Evolutionary conservation across 1,140 invertebrate genomes (phyloP), one percentile per base, ranked within the genome.

Genomic region (Agrilus planipennis): DNA sequence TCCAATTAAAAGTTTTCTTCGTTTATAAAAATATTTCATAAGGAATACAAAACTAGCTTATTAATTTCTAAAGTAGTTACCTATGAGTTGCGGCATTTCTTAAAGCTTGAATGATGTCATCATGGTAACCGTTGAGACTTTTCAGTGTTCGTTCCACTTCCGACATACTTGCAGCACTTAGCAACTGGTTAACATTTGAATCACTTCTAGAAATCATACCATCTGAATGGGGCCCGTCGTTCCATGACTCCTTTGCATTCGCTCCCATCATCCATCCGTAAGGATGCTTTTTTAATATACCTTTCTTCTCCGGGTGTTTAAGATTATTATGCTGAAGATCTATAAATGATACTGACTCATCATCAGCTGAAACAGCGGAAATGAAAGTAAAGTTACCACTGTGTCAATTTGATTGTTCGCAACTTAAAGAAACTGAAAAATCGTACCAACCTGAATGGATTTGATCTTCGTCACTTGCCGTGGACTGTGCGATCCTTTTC

Each of bases 61-160:
- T n/a, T n/a, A n/a, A n/a, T n/a, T n/a, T n/a, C n/a, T n/a, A n/a
- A n/a, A n/a, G n/a, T n/a, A n/a, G n/a, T n/a, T n/a, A n/a, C 4
- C 79, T 72, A 51, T 85, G 82, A 2, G 70, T 73, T 11, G 83
- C 83, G 1, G 86, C 87, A 42, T 76, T 83, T 30, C 85, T 76
- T 47, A 94, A 57, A 7, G 86, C 87, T 57, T 89, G 85, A 31
- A 94, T 69, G 49, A 94, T 85, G 51, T 90, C 85, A 51, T 91
- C 89, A 54, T 91, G 89, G 60, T 93, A 94, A 2, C 88, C 89
- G 65, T 91, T 90, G 5, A 93, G 65, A 6, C 58, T 87, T 65
- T 89, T 87, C 7, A 91, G 65, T 2, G 77, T 87, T 25, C 81
- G 63, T 55, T 91, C 84, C 50, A 91, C 84, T 52, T 89, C 79